Conservation (phyloP, 1,140 invertebrate genomes). For the Rhopalosiphum maidis region DNA sequence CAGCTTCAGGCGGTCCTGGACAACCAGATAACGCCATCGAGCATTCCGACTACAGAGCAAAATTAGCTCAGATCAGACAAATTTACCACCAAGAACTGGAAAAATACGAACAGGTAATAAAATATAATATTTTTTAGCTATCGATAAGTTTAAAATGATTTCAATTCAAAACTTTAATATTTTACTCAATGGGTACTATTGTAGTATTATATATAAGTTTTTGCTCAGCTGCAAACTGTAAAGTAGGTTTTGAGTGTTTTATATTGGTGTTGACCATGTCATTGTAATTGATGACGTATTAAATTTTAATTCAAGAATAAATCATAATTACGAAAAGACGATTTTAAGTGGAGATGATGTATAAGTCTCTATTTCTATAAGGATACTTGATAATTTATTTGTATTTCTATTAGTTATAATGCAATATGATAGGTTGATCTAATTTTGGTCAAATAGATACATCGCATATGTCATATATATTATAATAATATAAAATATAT, state of each 20-base stretch:
- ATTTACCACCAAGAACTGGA: constrained; percentile 99
- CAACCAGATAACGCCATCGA: constrained; percentile 95
- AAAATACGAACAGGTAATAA: constrained; percentile 92
- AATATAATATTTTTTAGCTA: not conserved
- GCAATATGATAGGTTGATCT: not conserved
- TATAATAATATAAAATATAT: too few species aligned
- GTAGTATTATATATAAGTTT: not conserved
- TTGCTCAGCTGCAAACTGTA: not conserved
- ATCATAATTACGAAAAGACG: not conserved
- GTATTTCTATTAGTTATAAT: not conserved
- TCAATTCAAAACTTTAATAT: not conserved
- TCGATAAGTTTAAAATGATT: too few species aligned
- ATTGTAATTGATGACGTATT: not conserved
- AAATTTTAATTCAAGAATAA: not conserved
- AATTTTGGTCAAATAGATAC: not conserved
- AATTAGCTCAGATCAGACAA: constrained; percentile 97
- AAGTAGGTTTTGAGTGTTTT: not conserved
- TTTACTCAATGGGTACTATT: not conserved
- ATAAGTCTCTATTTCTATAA: not conserved
- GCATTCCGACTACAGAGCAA: constrained; percentile 98
- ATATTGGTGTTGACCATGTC: not conserved
- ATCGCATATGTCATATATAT: too few species aligned
- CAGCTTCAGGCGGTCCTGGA: constrained; percentile 78
- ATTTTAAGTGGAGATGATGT: not conserved
- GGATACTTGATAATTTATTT: too few species aligned